phyloP scores from a whole-genome alignment of 2,888 invertebrate species.

The Nebria brevicollis region DNA sequence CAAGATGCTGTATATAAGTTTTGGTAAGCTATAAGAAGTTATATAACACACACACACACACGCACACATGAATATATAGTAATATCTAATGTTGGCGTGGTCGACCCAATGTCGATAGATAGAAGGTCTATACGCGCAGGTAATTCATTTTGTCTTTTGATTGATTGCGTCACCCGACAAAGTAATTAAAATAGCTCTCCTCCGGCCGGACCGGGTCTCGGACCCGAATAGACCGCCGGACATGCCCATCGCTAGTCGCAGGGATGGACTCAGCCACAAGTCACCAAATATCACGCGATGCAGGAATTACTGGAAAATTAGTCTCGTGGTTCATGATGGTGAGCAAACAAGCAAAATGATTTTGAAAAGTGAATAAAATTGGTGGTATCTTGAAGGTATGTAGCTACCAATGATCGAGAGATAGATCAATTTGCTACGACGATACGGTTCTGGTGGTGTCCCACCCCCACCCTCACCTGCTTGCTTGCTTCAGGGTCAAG shows the following conservation, averaged over 20 bases:
- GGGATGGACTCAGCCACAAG: constrained; percentile 20
- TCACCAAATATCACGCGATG: background rate
- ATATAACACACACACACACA: background rate
- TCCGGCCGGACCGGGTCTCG: constrained; percentile 17
- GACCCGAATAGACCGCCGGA: constrained; percentile 21
- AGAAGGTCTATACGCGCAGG: constrained; percentile 16
- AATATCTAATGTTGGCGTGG: constrained; percentile 7
- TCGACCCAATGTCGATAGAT: constrained; percentile 6
- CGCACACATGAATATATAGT: background rate
- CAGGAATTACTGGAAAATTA: too few relatives aligned
- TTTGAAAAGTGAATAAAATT: too few relatives aligned
- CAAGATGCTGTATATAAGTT: background rate
- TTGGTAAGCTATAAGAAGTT: background rate
- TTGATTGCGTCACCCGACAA: constrained; percentile 52
- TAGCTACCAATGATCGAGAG: too few relatives aligned
- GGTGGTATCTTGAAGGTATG: too few relatives aligned
- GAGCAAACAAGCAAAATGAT: too few relatives aligned
- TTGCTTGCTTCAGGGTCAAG: constrained; percentile 39
- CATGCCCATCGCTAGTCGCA: constrained; percentile 21
- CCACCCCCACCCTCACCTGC: constrained; percentile 6
- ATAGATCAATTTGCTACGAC: too few relatives aligned
- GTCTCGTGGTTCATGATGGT: too few relatives aligned
- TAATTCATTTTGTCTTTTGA: constrained; percentile 51
- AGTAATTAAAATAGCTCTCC: constrained; percentile 53
- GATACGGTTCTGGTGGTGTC: too few relatives aligned